These are phyloP conservation scores for Patiria pectinifera DNA, from an alignment of 53 echinoderm and acorn worm species.

Conservation along the genomic window DNA sequence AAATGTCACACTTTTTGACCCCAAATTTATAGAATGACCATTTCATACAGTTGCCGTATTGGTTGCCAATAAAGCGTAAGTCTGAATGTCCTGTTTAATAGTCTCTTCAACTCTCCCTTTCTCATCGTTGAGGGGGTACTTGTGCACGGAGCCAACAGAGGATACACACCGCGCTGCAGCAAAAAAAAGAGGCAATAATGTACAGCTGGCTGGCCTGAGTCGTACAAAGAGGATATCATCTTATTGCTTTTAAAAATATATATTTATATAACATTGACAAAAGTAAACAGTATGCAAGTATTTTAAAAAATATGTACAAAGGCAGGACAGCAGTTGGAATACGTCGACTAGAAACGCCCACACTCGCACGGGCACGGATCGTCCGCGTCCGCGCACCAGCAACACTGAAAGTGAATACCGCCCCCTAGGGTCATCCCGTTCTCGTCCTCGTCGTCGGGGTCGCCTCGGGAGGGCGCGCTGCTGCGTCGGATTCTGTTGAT, in stretches of 20 bases:
- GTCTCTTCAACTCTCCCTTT: no score
- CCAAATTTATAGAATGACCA: no score
- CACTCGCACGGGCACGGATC: constrained; percentile 56
- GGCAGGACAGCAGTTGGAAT: not conserved
- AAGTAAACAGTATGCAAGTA: constrained; percentile 21
- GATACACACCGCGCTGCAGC: not conserved
- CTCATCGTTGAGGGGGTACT: no score
- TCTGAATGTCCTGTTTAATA: no score
- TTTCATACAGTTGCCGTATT: no score
- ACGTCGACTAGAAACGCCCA: constrained; percentile 11
- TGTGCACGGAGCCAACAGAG: not conserved
- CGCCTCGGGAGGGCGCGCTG: constrained; percentile 32
- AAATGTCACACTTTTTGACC: no score
- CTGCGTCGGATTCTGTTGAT: constrained; percentile 29
- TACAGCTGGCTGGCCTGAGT: constrained; percentile 7
- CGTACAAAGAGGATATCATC: not conserved
- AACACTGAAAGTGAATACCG: constrained; percentile 58
- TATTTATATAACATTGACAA: constrained; percentile 27
- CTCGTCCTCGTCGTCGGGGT: not conserved
- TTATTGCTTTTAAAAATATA: not conserved
- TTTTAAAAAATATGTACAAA: constrained; percentile 47
- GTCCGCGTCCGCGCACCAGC: constrained; percentile 52
- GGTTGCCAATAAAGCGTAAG: no score
- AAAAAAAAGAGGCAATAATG: not conserved
- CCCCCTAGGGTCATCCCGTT: constrained; percentile 24